These are phyloP conservation scores for Smittia aterrima DNA, from an alignment of 2,888 invertebrate species.

Conservation along the genomic window DNA sequence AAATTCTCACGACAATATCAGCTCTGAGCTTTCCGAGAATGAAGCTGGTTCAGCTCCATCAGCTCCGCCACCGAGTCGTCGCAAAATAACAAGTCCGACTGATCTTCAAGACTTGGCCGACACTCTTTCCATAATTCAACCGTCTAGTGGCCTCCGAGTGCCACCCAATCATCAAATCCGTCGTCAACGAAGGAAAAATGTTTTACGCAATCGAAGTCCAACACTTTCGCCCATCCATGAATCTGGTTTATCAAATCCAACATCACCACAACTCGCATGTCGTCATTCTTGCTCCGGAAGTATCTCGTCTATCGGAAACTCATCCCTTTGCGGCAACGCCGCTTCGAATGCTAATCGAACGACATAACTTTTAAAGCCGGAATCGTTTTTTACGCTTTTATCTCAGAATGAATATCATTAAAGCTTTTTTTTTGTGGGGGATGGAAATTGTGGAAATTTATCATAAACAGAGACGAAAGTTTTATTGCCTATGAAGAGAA, in stretches of 20 bases:
- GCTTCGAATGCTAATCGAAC: not conserved
- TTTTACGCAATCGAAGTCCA: constrained; percentile 56
- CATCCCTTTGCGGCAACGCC: constrained; percentile 25
- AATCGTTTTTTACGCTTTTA: not conserved
- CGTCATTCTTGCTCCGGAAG: constrained; percentile 49
- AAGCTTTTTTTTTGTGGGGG: no score
- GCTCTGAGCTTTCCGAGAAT: constrained; percentile 47
- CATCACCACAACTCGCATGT: constrained; percentile 58
- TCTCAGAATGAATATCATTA: no score
- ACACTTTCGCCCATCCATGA: constrained; percentile 69
- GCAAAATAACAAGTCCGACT: constrained; percentile 54
- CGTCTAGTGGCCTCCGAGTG: constrained; percentile 14
- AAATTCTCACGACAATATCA: constrained; percentile 48
- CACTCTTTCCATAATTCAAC: constrained; percentile 56
- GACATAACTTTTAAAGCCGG: not conserved
- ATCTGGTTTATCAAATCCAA: constrained; percentile 68
- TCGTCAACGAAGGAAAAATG: constrained; percentile 54
- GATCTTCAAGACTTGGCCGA: constrained; percentile 59
- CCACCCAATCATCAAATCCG: constrained; percentile 43
- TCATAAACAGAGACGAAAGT: no score
- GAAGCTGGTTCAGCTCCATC: constrained; percentile 49
- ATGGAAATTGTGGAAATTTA: no score
- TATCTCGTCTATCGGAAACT: constrained; percentile 18
- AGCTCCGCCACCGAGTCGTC: constrained; percentile 55
- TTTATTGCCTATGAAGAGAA: no score